Conservation (phyloP, 2,797 vertebrate species). For the Erethizon dorsatum region DNA sequence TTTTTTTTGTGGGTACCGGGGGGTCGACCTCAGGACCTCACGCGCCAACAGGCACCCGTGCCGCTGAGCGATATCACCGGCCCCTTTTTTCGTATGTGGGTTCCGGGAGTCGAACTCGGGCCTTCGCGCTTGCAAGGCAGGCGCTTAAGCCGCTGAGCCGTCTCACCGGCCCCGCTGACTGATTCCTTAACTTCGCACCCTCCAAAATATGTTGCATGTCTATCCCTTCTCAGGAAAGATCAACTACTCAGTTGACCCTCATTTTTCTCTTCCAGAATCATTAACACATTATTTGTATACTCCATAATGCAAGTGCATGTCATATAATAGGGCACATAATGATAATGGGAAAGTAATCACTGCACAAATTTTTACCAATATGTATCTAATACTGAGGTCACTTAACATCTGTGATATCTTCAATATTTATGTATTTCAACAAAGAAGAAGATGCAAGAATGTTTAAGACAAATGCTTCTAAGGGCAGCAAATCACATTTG, state of each 20-base stretch:
- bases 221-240: background rate
- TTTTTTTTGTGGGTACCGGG: too few relatives aligned
- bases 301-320: background rate
- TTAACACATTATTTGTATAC: background rate
- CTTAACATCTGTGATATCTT: background rate
- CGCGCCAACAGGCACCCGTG: too few relatives aligned
- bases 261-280: constrained; percentile 49
- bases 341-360: constrained; percentile 1
- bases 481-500: background rate
- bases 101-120: too few relatives aligned
- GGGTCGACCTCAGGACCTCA: too few relatives aligned
- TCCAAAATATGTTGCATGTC: background rate
- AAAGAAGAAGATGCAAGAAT: background rate
- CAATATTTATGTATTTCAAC: background rate
- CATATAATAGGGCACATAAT: constrained; percentile 5
- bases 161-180: too few relatives aligned
- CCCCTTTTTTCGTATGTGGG: too few relatives aligned
- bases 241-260: background rate
- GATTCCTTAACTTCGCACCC: background rate
- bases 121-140: too few relatives aligned
- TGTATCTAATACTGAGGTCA: background rate
- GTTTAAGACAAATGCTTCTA: background rate
- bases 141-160: too few relatives aligned
- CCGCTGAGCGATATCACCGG: too few relatives aligned
- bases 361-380: background rate